phyloP scores from a whole-genome alignment of 2,888 invertebrate genomes.

The Apamea crenata region DNA sequence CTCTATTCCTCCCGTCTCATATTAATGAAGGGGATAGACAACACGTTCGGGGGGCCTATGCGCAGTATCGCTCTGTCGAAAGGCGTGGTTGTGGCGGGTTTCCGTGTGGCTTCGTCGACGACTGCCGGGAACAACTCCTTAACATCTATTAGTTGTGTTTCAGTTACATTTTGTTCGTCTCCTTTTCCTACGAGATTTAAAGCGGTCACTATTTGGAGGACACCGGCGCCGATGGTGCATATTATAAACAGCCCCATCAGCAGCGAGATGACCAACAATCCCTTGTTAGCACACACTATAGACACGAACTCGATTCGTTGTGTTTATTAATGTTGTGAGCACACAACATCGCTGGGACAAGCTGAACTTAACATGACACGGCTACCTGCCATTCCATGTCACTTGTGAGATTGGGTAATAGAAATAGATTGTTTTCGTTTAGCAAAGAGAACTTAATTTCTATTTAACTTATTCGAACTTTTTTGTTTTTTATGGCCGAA shows the following conservation, averaged over 20 bases:
- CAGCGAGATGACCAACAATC: conserved; percentile 75
- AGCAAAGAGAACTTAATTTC: neutral
- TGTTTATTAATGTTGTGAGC: conserved; percentile 32
- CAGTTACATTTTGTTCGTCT: neutral
- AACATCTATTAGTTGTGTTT: neutral
- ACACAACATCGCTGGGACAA: conserved; percentile 7
- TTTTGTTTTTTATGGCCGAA: neutral
- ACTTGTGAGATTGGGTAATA: conserved; percentile 1
- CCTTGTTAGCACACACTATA: conserved; percentile 71
- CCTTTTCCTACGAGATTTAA: neutral
- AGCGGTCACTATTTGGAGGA: conserved; percentile 73
- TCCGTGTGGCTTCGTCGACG: neutral
- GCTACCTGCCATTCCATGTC: conserved; percentile 7
- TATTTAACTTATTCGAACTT: neutral
- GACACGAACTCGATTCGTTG: conserved; percentile 47
- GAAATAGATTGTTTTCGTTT: neutral
- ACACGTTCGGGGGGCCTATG: neutral
- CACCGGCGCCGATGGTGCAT: conserved; percentile 71
- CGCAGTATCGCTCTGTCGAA: neutral
- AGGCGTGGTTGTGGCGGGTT: neutral
- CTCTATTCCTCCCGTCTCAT: neutral
- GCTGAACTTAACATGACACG: neutral
- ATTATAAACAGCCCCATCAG: conserved; percentile 79
- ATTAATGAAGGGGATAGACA: conserved; percentile 34
- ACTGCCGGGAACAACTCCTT: neutral